Percentiles rank a stretch among this genome's conserved stretches.
Conservation (phyloP, 2,113 vertebrate genomes). For the Bufo gargarizans region DNA sequence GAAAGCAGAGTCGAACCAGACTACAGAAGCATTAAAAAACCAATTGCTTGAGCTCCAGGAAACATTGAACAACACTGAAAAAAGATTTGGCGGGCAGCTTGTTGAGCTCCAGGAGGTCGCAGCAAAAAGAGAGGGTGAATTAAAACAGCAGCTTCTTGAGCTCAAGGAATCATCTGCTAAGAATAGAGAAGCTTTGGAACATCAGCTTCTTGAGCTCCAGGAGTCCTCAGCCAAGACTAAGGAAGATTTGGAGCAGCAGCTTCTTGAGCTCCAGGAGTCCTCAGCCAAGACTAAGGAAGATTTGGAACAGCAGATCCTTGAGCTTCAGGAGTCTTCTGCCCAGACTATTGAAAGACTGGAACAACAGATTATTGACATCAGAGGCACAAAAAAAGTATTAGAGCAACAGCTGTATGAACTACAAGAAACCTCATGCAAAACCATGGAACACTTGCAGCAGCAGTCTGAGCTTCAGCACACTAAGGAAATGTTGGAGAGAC, state of each 20-base stretch:
- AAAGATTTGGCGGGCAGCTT: background rate
- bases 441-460: background rate
- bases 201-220: conserved; percentile 62
- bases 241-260: background rate
- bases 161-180: conserved; percentile 69
- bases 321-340: background rate
- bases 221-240: conserved; percentile 64
- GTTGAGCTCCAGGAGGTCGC: conserved; percentile 56
- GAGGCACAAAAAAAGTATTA: background rate
- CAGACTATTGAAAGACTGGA: background rate
- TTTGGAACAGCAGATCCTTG: background rate
- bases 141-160: conserved; percentile 62
- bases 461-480: background rate
- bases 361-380: background rate
- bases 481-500: background rate
- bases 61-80: background rate
- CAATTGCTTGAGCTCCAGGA: background rate
- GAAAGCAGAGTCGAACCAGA: background rate
- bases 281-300: background rate
- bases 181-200: conserved; percentile 70
- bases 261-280: background rate
- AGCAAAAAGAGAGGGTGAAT: conserved; percentile 73
- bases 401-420: conserved; percentile 2
- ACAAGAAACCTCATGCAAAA: background rate
- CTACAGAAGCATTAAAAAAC: conserved; percentile 4